Base-by-base conservation (phyloP, 1,140 invertebrate species). In the Brachionus calyciflorus region DNA sequence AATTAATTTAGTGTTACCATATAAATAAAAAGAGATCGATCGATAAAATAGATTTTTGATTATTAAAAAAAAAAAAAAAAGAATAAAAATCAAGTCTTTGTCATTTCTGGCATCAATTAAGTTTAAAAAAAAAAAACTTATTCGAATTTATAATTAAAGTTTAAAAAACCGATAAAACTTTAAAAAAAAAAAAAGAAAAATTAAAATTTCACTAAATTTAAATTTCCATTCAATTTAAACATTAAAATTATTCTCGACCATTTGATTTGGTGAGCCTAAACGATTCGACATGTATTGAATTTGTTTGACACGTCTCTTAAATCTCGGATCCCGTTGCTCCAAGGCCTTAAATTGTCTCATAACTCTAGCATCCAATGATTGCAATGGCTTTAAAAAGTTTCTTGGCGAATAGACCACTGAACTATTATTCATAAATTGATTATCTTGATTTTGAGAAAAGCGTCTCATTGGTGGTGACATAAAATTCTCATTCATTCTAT, bases 311-410 rank as follows among this genome's bases (percentile, higher is more conserved):
- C 46, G 24, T 37, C 69, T 30, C 46, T 73, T 73, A 51, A 73
- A 73, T 37, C 51, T 6, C 1, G 69, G 69, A 30, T 73, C 51
- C 19, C 69, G 24, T 24, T 48, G 44, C 30, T 73, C 69, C 19
- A 73, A 41, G 9, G 69, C 69, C n/a, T 51, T 73, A 19, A 73
- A 73, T 55, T 73, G 69, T 21, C 69, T 49, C 69, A 73, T 73
- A 10, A 73, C 69, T 3, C 69, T 7, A 17, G 33, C 69, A 37
- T 73, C 69, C 28, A 73, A 41, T 14, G 69, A 73, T 24, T 73
- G 69, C 46, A 73, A 26, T 9, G 69, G 69, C 14, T 73, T 73
- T n/a, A 73, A 55, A 21, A 73, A 51, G 17, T 73, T 73, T 40
- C 69, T 49, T 21, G 69, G 69, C 44, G 69, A 73, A 41, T 73